Conservation (phyloP, 2,113 vertebrate species). For the Probosciger aterrimus region DNA sequence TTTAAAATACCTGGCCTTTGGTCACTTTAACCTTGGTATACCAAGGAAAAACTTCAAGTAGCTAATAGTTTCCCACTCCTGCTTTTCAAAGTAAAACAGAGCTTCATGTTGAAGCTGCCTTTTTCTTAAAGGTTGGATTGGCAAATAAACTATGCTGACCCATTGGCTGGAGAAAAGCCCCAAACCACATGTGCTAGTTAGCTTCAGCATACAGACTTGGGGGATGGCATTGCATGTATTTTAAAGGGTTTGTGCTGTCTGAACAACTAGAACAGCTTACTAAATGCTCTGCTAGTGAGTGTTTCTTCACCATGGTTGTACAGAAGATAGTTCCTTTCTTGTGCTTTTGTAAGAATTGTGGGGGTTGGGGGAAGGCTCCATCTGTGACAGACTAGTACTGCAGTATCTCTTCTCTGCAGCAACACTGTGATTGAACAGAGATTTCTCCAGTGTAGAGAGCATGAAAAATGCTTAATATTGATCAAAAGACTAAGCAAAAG, state of each 20-base stretch:
- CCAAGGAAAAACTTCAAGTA: neutral
- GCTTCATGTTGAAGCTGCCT: neutral
- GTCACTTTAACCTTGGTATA: neutral
- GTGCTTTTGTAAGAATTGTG: neutral
- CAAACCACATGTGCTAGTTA: neutral
- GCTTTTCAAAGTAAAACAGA: neutral
- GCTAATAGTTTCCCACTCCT: neutral
- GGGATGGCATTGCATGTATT: neutral
- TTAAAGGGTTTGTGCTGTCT: neutral
- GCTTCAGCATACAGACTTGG: neutral
- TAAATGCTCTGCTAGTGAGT: neutral
- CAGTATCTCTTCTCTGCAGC: neutral
- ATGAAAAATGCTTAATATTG: neutral
- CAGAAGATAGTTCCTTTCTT: neutral
- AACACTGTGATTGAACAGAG: neutral
- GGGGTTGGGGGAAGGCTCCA: neutral
- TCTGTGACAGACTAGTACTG: neutral
- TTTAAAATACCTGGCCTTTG: slow-evolving; percentile 4
- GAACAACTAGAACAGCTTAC: neutral
- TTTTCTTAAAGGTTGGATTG: slow-evolving; percentile 21
- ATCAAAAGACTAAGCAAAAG: neutral
- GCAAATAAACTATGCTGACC: neutral
- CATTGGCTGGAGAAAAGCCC: neutral
- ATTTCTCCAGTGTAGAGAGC: neutral
- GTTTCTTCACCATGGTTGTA: neutral